Evolutionary conservation across 2,113 vertebrate genomes (phyloP), one percentile per base, ranked within the genome.

Genomic region (Heterotis niloticus): DNA sequence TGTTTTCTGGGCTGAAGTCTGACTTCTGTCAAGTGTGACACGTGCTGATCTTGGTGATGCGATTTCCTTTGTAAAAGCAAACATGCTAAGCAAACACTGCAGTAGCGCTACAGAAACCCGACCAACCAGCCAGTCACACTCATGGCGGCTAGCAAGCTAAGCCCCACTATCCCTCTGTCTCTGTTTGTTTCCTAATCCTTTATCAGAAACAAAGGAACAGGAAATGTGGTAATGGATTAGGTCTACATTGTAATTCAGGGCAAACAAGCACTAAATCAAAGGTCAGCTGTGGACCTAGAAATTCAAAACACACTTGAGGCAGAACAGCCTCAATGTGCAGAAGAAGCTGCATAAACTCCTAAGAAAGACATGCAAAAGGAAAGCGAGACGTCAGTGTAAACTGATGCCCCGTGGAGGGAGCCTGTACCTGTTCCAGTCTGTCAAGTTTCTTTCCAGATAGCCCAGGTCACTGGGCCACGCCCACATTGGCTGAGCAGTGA

Each of bases 391-490:
- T 44, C 3, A 44, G 34, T 51, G 20, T n/a, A 23, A 65, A 77
- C 16, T 57, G 18, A n/a, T 7, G 7, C 34, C 14, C 34, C 34
- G 7, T 44, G 28, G 60, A 28, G 28, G 62, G 28, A 16, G 18
- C 10, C 44, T 23, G 54, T 18, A 16, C 71, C n/a, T 68, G 54
- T 24, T 59, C 13, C 72, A 16, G 52, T 62, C 60, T 14, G 60
- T 20, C 12, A 20, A 23, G 9, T 66, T 24, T 66, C 26, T 56
- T 28, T 57, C n/a, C 16, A 64, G 29, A 44, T 24, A 24, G 29
- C 20, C 62, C 16, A 78, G 76, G 76, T 78, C 64, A 78, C 16
- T 4, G 66, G 76, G 29, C 5, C 64, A 69, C 65, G 34, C 76
- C 76, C 65, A 28, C 26, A 17, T 12, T 28, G 17, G 67, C 7